phyloP scores from a whole-genome alignment of 2,113 vertebrate genomes.

The Eira barbara region DNA sequence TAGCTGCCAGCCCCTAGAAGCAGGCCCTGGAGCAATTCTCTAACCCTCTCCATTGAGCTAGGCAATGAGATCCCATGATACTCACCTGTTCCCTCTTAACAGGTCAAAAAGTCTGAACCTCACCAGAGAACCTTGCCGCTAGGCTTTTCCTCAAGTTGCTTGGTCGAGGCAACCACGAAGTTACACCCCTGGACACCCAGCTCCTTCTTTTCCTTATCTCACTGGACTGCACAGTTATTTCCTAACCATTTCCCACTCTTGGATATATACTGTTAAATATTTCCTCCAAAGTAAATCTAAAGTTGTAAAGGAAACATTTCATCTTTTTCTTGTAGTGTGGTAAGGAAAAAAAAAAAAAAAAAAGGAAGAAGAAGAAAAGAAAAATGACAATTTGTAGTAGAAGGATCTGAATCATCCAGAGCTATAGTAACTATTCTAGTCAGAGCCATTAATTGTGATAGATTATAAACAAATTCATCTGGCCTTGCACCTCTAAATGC shows the following conservation, averaged over 20 bases:
- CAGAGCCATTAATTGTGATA: background rate
- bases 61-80: slow-evolving; percentile 26
- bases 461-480: background rate
- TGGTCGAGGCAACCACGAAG: background rate
- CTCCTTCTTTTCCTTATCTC: background rate
- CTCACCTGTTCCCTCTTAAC: background rate
- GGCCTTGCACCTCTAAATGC: background rate
- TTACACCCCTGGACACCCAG: background rate
- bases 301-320: background rate
- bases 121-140: background rate
- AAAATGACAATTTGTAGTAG: background rate
- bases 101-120: slow-evolving; percentile 43
- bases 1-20: background rate
- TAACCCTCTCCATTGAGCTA: background rate
- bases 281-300: background rate
- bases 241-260: background rate
- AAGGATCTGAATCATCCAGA: background rate
- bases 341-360: background rate
- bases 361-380: background rate
- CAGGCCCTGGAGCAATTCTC: slow-evolving; percentile 49
- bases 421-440: background rate
- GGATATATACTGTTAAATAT: background rate
- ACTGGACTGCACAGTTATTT: background rate
- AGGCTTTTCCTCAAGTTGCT: slow-evolving; percentile 10
- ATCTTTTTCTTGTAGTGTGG: background rate